Base-by-base conservation (phyloP, 2,888 invertebrate species). In the Epinotia bilunana region DNA sequence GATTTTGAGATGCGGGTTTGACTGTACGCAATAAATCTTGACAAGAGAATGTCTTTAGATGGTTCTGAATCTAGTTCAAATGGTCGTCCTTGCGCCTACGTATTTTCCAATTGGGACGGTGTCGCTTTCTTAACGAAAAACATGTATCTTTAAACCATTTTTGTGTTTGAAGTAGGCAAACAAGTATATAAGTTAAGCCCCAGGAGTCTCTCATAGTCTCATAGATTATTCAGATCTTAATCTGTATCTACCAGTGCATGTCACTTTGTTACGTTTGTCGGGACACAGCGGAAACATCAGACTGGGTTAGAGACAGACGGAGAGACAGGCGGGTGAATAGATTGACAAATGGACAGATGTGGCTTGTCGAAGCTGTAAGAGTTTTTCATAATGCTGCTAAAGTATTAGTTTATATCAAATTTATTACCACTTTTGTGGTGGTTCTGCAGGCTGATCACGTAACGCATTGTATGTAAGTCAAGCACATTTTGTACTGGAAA, bases 291-390 rank as follows among this genome's bases (percentile, higher is more conserved):
- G 69, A 69, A 69, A 69, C 58, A 68, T 43, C 20, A 46, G 58
- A 12, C 43, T 58, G 43, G n/a, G 58, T 60, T 16, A 60, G 16
- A 18, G 68, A 69, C 43, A 46, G 69, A 60, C 58, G 18, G n/a
- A 33, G 18, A n/a, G 65, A 65, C 53, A 18, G 58, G 18, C 43
- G 46, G 58, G 58, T 12, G 69, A 69, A 69, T 6, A 46, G 60
- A 46, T 46, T 46, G 69, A 60, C 46, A 69, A 69, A 69, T 46
- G 69, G 69, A 60, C 58, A 58, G 69, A 46, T 28, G 68, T 46
- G 20, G 13, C 18, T 69, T 69, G 23, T 60, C 58, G n/a, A 60
- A 46, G 28, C 49, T 62, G 62, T 13, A 62, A 16, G 3, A 49
- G 64, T 11, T 28, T 53, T 53, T 53, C 53, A 18, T 65, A 20